These are phyloP conservation scores for Megalops atlanticus DNA, from an alignment of 2,113 vertebrate species.

Conservation along the genomic window DNA sequence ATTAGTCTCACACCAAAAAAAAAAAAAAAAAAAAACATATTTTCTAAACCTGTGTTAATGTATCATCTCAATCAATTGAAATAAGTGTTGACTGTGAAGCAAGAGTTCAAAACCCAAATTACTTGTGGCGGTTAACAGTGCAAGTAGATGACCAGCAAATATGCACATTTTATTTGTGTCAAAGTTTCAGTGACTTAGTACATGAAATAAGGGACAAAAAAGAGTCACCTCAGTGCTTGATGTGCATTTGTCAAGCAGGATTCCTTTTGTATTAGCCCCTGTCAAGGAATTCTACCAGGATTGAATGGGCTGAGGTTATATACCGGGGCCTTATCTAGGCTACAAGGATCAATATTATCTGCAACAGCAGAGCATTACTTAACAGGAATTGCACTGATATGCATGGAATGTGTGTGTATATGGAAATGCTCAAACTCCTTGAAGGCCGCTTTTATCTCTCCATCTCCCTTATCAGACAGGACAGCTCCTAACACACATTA, in stretches of 20 bases:
- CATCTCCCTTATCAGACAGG: conserved; percentile 24
- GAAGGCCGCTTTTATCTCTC: conserved; percentile 23
- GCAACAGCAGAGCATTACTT: conserved; percentile 25
- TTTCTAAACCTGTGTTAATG: too few relatives aligned
- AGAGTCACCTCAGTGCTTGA: not conserved
- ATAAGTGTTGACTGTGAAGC: conserved; percentile 9
- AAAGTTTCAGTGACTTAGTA: not conserved
- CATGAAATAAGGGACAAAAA: not conserved
- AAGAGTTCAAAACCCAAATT: not conserved
- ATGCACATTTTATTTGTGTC: not conserved
- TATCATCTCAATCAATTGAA: too few relatives aligned
- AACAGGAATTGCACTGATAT: conserved; percentile 27
- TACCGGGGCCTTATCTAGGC: conserved; percentile 22
- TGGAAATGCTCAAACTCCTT: conserved; percentile 34
- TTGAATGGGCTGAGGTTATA: conserved; percentile 8
- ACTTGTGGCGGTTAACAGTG: not conserved
- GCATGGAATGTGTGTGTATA: conserved; percentile 29
- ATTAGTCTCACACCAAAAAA: not conserved
- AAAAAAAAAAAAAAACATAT: conserved; percentile 8
- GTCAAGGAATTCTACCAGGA: conserved; percentile 6
- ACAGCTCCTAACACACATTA: conserved; percentile 11
- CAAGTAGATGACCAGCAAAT: not conserved
- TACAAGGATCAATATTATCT: conserved; percentile 33
- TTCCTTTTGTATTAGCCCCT: conserved; percentile 14
- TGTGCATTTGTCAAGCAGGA: conserved; percentile 18